phyloP scores from a whole-genome alignment of 2,113 vertebrate genomes.

The Pangasianodon gigas region DNA sequence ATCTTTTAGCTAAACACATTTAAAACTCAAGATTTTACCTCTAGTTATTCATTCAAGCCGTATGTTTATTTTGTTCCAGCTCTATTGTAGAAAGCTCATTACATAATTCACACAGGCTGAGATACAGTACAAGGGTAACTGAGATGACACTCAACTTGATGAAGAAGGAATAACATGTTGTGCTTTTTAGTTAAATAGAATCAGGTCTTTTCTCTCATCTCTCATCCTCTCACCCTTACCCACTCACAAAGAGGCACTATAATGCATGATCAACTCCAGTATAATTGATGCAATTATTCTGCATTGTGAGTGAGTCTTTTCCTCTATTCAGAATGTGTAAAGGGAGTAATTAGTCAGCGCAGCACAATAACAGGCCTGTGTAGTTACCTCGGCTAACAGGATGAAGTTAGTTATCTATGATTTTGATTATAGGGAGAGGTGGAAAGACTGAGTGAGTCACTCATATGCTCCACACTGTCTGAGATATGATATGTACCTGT shows the following conservation, averaged over 20 bases:
- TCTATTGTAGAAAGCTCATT: background rate
- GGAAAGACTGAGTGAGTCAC: background rate
- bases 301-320: background rate
- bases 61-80: background rate
- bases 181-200: background rate
- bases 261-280: background rate
- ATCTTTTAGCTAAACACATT: background rate
- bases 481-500: background rate
- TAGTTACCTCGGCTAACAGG: background rate
- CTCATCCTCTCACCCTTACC: background rate
- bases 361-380: slow-evolving; percentile 6
- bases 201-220: background rate
- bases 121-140: background rate
- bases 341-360: slow-evolving; percentile 23
- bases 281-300: slow-evolving; percentile 37
- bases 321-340: slow-evolving; percentile 31
- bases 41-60: background rate
- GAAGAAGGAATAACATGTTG: background rate
- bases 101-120: background rate
- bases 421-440: background rate
- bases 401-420: slow-evolving; percentile 15
- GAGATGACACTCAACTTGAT: background rate
- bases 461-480: background rate
- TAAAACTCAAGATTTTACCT: background rate
- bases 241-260: background rate